Evolutionary conservation across 2,888 invertebrate genomes (phyloP), one percentile per base, ranked within the genome.

Genomic region (Acanthoscelides obtectus): DNA sequence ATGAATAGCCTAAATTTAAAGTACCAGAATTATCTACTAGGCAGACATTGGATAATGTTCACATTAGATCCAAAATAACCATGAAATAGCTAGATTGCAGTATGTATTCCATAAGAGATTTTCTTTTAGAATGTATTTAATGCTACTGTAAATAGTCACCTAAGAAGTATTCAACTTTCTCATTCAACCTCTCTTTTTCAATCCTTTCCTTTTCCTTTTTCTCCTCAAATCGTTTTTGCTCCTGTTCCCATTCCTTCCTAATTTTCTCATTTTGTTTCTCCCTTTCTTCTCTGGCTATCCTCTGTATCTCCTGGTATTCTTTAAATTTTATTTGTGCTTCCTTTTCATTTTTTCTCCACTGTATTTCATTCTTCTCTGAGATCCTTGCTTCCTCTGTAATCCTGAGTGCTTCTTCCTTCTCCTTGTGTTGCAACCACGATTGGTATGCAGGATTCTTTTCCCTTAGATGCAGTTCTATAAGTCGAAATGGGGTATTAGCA

Each of bases 211-310:
- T 84, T 81, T 88, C 88, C 75, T 89, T 87, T 73, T 86, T 87
- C 74, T 89, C 88, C 82, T 88, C 87, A 76, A 89, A 85, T 77
- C 80, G 86, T 78, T 87, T 86, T 80, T 92, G 89, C 81, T 92
- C 91, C 73, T 87, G 85, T 80, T 93, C 92, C 87, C 92, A 91
- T 85, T 94, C 94, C 83, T 90, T 83, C 69, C 85, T 86, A 68
- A 90, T 87, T 77, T 88, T 88, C 64, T 87, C 88, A 76, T 91
- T 90, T 81, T 91, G 88, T 78, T 89, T 88, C 66, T 89, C 86
- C 74, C 88, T 87, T 77, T 89, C 88, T 74, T 89, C 88, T 73
- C 88, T 86, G 0, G 90, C 86, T 70, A 85, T 86, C 72, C 88
- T 86, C 68, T 89, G 87, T 75, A 88, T 88, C 72, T 87, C 86